A percentile compares a stretch with the other conserved stretches of the same genome.
Evolutionary conservation across 2,113 vertebrate genomes (phyloP).

Genomic region (Petrocephalus zakoni): DNA sequence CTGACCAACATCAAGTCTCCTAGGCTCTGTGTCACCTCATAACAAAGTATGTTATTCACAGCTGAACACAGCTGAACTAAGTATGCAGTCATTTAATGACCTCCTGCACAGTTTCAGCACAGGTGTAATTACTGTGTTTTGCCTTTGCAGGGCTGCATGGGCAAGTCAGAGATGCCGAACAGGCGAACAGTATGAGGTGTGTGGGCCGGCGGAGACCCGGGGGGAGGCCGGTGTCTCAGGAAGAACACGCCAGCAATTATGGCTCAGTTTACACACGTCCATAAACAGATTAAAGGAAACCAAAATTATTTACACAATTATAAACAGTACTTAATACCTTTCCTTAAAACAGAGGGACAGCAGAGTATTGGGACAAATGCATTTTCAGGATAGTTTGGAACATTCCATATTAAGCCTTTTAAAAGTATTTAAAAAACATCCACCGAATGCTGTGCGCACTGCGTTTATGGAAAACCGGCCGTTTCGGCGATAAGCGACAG

Average conservation of each 20-base stretch:
- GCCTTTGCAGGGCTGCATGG: background rate
- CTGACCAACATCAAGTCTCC: background rate
- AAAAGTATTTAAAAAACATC: background rate
- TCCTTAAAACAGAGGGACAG: background rate
- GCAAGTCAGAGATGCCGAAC: background rate
- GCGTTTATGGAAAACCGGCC: background rate
- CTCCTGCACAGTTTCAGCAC: background rate
- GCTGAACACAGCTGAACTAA: background rate
- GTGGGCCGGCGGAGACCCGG: background rate
- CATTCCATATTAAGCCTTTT: background rate
- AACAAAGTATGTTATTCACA: background rate
- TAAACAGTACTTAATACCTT: background rate
- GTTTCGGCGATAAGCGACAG: background rate
- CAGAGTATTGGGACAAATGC: background rate
- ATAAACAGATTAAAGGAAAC: background rate
- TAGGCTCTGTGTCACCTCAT: background rate
- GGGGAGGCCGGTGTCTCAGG: background rate
- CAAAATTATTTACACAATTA: background rate
- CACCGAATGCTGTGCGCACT: background rate
- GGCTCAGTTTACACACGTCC: background rate
- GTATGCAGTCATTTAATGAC: background rate
- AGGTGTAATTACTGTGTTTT: background rate
- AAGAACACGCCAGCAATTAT: background rate
- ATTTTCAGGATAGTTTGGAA: background rate
- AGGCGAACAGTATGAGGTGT: background rate